Conservation (phyloP, 2,888 invertebrate species). For the Drosophila niveifrons region DNA sequence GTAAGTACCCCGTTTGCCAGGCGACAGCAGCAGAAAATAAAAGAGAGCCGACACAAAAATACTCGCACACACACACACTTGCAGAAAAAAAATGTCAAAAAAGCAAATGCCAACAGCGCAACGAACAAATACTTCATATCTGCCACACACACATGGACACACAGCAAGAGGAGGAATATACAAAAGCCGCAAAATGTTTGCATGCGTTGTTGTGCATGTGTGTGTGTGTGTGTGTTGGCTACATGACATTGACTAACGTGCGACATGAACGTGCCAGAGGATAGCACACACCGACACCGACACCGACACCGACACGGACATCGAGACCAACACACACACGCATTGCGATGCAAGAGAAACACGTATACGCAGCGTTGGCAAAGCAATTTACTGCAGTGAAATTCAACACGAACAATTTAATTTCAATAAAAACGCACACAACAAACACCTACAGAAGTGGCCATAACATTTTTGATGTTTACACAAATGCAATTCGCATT, state of each 20-base stretch:
- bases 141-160: conserved; percentile 31
- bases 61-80: not conserved
- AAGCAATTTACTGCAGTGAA: conserved; percentile 68
- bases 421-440: conserved; percentile 70
- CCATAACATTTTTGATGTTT: conserved; percentile 53
- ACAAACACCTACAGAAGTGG: conserved; percentile 44
- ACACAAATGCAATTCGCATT: conserved; percentile 65
- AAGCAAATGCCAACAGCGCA: conserved; percentile 53
- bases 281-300: conserved; percentile 17
- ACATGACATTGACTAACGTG: conserved; percentile 66
- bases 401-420: conserved; percentile 77
- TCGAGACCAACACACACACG: conserved; percentile 10
- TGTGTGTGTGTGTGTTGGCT: conserved; percentile 24
- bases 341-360: conserved; percentile 16
- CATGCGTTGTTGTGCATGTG: conserved; percentile 5
- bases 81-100: conserved; percentile 37
- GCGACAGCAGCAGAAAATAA: conserved; percentile 6
- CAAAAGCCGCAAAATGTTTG: conserved; percentile 47
- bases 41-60: not conserved
- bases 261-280: conserved; percentile 51
- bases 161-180: conserved; percentile 11
- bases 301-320: conserved; percentile 7
- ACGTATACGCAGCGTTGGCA: conserved; percentile 19
- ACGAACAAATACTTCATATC: conserved; percentile 62
- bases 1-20: conserved; percentile 31